phyloP scores from a whole-genome alignment of 2,113 vertebrate genomes.

The Tachuris rubrigastra region DNA sequence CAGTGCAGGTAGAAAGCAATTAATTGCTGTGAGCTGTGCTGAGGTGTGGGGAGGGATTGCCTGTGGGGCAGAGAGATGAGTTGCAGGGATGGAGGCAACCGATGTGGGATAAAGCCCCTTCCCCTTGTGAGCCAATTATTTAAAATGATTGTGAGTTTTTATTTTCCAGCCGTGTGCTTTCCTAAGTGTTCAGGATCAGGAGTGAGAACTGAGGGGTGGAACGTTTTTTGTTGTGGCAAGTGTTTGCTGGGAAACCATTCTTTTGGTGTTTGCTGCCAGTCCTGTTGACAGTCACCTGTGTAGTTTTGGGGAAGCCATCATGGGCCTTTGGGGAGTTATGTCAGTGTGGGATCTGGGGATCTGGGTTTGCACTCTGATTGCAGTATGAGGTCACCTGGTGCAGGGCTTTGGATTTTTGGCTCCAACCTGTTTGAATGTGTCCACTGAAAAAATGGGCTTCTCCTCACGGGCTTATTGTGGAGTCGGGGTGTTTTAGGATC shows the following conservation, averaged over 20 bases:
- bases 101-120: background rate
- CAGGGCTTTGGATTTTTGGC: background rate
- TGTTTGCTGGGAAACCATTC: background rate
- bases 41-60: background rate
- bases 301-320: background rate
- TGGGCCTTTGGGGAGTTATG: background rate
- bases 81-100: background rate
- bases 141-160: background rate
- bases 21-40: background rate
- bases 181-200: background rate
- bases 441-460: background rate
- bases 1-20: background rate
- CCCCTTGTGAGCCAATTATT: background rate
- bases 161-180: background rate
- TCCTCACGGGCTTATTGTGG: background rate
- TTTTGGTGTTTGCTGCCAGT: background rate
- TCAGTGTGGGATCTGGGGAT: background rate
- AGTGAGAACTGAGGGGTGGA: background rate
- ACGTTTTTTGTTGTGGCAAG: background rate
- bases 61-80: background rate
- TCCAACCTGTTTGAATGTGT: background rate
- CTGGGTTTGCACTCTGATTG: background rate
- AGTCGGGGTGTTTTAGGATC: rapidly evolving
- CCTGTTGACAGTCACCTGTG: background rate
- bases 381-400: background rate